Conservation (phyloP, 2,888 invertebrate species). For the Tetramorium bicarinatum region DNA sequence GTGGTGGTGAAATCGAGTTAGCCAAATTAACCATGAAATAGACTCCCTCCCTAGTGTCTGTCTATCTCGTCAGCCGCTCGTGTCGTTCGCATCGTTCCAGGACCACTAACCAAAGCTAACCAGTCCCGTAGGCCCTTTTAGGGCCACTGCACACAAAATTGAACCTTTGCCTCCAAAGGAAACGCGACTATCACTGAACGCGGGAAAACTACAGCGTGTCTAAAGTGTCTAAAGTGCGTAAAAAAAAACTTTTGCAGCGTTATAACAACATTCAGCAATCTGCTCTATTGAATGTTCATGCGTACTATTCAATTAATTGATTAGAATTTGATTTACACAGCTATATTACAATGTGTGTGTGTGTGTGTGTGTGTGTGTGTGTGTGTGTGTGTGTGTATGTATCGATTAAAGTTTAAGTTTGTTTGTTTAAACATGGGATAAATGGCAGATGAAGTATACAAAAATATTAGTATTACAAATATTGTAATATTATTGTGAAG, state of each 20-base stretch:
- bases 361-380: neutral
- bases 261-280: neutral
- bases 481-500: conserved; percentile 19
- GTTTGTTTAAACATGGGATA: conserved; percentile 2
- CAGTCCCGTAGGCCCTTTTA: conserved; percentile 78
- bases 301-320: conserved; percentile 9
- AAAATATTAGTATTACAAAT: conserved; percentile 27
- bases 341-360: neutral
- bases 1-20: conserved; percentile 84
- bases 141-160: conserved; percentile 75
- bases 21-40: conserved; percentile 87
- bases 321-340: conserved; percentile 4
- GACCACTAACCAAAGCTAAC: conserved; percentile 76
- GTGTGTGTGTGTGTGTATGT: neutral
- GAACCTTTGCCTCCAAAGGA: conserved; percentile 70
- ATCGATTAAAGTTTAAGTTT: conserved; percentile 27
- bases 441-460: neutral
- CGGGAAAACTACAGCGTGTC: conserved; percentile 3
- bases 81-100: conserved; percentile 79
- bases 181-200: conserved; percentile 48
- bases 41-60: conserved; percentile 85
- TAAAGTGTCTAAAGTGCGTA: neutral
- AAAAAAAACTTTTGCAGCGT: neutral
- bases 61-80: conserved; percentile 80
- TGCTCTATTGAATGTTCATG: neutral